Percentiles rank a stretch among this genome's conserved stretches.
phyloP scores from a whole-genome alignment of 1,140 invertebrate species.

The Rhopalosiphum maidis region DNA sequence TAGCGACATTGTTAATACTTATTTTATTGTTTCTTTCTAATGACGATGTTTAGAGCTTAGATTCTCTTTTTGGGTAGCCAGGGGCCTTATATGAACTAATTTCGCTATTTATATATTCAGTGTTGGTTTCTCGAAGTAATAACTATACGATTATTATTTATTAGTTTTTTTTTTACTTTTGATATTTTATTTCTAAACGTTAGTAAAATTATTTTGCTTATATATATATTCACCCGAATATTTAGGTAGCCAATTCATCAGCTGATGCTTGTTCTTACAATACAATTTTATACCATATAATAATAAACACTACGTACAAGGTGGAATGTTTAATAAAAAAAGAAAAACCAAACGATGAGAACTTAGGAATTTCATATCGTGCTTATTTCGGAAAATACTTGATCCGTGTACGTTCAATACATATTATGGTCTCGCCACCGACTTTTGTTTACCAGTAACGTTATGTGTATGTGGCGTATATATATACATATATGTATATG shows the following conservation, averaged over 20 bases:
- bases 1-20: background rate
- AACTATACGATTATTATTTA: background rate
- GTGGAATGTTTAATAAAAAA: constrained; percentile 1
- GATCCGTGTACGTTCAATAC: background rate
- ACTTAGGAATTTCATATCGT: constrained; percentile 18
- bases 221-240: background rate
- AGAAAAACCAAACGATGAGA: background rate
- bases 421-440: background rate
- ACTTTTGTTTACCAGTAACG: background rate
- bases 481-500: too few species aligned
- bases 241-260: background rate
- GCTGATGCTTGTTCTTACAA: background rate
- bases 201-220: background rate
- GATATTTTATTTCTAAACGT: background rate
- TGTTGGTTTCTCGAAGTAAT: too few species aligned
- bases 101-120: background rate
- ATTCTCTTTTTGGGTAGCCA: background rate
- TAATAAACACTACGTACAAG: background rate
- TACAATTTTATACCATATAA: background rate
- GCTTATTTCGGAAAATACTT: background rate
- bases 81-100: background rate
- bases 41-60: background rate
- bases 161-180: background rate
- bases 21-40: background rate
- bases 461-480: background rate